Evolutionary conservation across 2,113 vertebrate genomes (phyloP).

Genomic region (Hemicordylus capensis): DNA sequence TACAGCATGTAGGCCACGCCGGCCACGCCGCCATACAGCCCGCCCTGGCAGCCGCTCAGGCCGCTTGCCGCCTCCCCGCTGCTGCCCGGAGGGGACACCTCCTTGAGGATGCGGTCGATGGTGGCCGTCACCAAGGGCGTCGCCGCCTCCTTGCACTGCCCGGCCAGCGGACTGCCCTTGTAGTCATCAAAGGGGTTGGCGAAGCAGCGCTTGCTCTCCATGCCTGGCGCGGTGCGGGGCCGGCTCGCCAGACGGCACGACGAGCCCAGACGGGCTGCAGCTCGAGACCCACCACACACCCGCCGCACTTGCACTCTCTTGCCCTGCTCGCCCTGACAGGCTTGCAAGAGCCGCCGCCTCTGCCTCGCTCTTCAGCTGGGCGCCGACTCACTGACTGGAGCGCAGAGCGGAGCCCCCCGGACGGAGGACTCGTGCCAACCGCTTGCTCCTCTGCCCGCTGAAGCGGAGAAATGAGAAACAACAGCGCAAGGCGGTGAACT

Average conservation of each 20-base stretch:
- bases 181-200: conserved; percentile 88
- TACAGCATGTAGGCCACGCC: conserved; percentile 90
- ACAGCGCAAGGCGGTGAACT: not conserved
- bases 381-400: not conserved
- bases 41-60: conserved; percentile 79
- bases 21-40: conserved; percentile 85
- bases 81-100: conserved; percentile 71
- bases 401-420: not conserved
- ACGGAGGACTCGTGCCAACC: not conserved
- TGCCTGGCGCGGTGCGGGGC: conserved; percentile 18
- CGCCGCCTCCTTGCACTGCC: conserved; percentile 74
- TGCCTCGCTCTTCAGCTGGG: not conserved
- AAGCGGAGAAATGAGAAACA: not conserved
- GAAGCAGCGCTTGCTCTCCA: conserved; percentile 88
- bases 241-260: not conserved
- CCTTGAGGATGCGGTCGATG: conserved; percentile 81
- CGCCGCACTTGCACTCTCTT: not conserved
- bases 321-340: no score
- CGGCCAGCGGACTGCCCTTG: conserved; percentile 79
- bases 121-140: conserved; percentile 79
- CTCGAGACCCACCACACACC: not conserved
- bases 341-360: no score
- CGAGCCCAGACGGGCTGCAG: not conserved
- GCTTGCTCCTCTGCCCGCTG: not conserved
- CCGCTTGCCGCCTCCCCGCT: conserved; percentile 52